Evolutionary conservation across 2,888 invertebrate genomes (phyloP).

Genomic region (Leucozona laternaria): DNA sequence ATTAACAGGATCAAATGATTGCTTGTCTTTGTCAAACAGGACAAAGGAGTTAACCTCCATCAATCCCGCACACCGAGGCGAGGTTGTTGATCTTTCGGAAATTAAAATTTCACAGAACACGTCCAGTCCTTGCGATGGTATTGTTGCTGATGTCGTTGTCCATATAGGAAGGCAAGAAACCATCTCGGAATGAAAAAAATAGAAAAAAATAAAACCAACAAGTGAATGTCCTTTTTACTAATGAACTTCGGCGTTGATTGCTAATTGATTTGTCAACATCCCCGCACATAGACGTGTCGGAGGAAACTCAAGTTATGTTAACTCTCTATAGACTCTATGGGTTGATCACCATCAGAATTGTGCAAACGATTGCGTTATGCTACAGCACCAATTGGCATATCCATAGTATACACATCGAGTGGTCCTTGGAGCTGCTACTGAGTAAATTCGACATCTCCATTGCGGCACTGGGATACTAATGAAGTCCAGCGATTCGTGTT

Average conservation of each 20-base stretch:
- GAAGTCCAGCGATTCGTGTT: constrained; percentile 72
- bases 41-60: constrained; percentile 75
- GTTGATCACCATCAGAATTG: constrained; percentile 68
- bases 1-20: constrained; percentile 54
- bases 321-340: constrained; percentile 24
- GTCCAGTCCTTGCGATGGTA: constrained; percentile 5
- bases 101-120: constrained; percentile 54
- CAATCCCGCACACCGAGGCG: constrained; percentile 38
- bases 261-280: constrained; percentile 74
- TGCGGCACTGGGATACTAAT: constrained; percentile 52
- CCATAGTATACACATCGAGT: not conserved
- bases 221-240: constrained; percentile 52
- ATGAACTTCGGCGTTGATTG: constrained; percentile 73
- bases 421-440: constrained; percentile 49
- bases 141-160: not conserved
- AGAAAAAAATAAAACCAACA: not conserved
- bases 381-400: constrained; percentile 3
- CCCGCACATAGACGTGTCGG: not conserved
- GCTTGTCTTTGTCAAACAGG: constrained; percentile 58
- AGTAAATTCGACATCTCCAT: constrained; percentile 48
- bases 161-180: constrained; percentile 11
- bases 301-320: constrained; percentile 60
- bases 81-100: constrained; percentile 69
- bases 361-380: constrained; percentile 67
- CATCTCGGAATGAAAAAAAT: constrained; percentile 18